Base-by-base conservation (phyloP, 2,113 vertebrate species). In the Sitta europaea region DNA sequence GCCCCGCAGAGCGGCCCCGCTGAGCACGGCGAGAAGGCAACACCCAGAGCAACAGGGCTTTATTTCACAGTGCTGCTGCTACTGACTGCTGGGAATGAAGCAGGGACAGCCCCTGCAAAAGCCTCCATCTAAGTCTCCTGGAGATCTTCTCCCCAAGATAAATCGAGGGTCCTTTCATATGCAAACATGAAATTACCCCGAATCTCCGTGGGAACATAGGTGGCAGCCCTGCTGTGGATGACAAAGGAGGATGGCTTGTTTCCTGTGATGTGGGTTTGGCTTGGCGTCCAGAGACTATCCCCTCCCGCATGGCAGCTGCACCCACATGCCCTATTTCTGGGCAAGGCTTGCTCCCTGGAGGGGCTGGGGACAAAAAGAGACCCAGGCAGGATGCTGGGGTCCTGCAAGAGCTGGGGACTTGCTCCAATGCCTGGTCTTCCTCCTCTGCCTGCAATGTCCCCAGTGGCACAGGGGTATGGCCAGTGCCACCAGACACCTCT, bases 281-380 rank as follows among this genome's bases (percentile, higher is more conserved):
- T 70, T 2, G 3, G 17, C 0, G 0, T 40, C 36, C 68, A 54
- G 48, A 38, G 19, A 23, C 15, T 2, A 4, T 33, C 15, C 42
- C 18, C 2, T 73, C 38, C 43, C 0, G 0, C 0, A 2, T 6
- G 33, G 33, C 15, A 59, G 51, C 63, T 84, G 68, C 3, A 5
- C 38, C 29, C 68, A 54, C 21, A 11, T 12, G 24, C 33, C 27
- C 22, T 14, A 4, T 48, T 76, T 80, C 63, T 70, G 66, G 28
- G 22, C 28, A 29, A 80, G 20, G 10, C 14, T 33, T 40, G 25
- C 31, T 70, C 9, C 38, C 31, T 54, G 29, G 18, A 33, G 20
- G 4, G 17, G 12, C 55, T 82, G 29, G 5, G 29, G 1, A 7
- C 62, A n/a, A 38, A 61, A 85, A 27, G 19, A 73, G 19, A 81